Base-by-base conservation (phyloP, 2,113 vertebrate genomes). In the Hippocampus barbouri region DNA sequence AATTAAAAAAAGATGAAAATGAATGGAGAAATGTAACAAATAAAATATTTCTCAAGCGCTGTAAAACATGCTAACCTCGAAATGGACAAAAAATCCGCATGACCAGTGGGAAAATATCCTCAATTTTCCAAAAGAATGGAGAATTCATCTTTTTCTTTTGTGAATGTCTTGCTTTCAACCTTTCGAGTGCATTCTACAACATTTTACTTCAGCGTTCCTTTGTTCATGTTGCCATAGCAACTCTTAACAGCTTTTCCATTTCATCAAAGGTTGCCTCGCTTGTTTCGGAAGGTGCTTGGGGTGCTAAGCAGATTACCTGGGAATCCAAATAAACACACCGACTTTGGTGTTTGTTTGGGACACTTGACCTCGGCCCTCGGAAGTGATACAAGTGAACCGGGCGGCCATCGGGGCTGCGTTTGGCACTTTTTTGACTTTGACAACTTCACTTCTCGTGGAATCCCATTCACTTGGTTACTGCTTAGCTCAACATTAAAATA, bases 361-460 rank as follows among this genome's bases (percentile, higher is more conserved):
- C 79, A 73, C 78, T 86, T 89, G 85, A 87, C 85, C 82, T 84
- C 68, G 9, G 82, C 75, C 79, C 21, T 38, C 16, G 1, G 66
- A 78, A 73, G 77, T 27, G 20, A 30, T 69, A n/a, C 15, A 16
- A 40, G 66, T 69, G 70, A 70, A 83, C 66, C 68, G 68, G 0
- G 16, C 59, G 14, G 69, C 18, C 9, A 57, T 2, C 16, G 8
- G 25, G 0, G 51, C 11, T 67, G 30, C 49, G 54, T 47, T 54
- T 73, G 70, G 62, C 21, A 54, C 49, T 64, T 61, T 68, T 47
- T 23, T 79, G 45, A 70, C 68, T 59, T 68, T 71, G 63, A 57
- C 11, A 47, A 25, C 9, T 27, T 40, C 11, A 61, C 65, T 76
- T 69, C 1, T 27, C n/a, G 10, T 62, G 0, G 18, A 27, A 65